These are phyloP conservation scores for Hydrochoerus hydrochaeris DNA, from an alignment of 2,113 vertebrate genomes.

Conservation along the genomic window DNA sequence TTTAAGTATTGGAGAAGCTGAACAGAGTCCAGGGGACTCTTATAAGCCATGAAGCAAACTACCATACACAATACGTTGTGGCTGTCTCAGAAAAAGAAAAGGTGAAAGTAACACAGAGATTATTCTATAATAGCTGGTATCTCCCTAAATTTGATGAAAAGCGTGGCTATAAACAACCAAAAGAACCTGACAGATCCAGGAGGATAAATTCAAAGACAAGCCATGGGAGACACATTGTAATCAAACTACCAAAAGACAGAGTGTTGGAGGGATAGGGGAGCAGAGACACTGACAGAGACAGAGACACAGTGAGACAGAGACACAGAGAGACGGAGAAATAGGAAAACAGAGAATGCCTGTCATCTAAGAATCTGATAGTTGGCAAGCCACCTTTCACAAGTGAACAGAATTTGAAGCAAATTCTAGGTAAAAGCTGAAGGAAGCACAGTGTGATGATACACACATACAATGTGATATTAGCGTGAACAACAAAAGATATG, in stretches of 20 bases:
- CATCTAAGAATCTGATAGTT: neutral
- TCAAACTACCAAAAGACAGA: neutral
- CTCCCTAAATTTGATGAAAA: neutral
- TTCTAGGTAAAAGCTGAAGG: neutral
- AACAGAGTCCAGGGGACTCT: neutral
- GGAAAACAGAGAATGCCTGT: neutral
- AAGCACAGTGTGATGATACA: neutral
- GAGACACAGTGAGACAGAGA: neutral
- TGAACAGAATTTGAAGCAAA: neutral
- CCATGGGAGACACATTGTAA: neutral
- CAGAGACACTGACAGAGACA: no score
- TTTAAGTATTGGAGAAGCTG: neutral
- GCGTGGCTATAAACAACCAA: neutral
- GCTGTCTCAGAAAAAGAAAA: neutral
- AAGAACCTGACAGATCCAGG: neutral
- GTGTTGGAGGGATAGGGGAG: neutral
- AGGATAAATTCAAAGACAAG: neutral
- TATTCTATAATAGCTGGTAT: neutral
- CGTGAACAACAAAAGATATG: neutral
- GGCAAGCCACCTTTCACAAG: neutral
- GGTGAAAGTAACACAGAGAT: neutral
- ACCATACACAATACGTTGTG: no score
- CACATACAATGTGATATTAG: neutral
- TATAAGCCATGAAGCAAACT: neutral
- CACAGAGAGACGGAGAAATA: neutral